Conservation (phyloP, 2,113 vertebrate species). For the Perca schrenkii region DNA sequence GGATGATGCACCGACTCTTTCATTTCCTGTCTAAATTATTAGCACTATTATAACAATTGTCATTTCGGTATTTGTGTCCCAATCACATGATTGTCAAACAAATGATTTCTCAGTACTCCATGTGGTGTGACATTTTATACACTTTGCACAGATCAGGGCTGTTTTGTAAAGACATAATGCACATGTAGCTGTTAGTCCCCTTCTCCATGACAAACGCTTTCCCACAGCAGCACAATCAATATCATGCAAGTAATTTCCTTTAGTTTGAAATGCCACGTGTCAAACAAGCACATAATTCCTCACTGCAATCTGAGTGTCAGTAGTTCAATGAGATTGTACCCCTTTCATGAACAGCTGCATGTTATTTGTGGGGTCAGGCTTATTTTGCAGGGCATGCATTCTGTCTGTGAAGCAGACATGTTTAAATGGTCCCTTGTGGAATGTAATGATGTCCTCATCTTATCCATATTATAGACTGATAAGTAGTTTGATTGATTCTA, state of each 20-base stretch:
- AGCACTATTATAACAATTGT: not conserved
- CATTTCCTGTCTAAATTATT: not conserved
- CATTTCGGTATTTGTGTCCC: no score
- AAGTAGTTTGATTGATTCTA: conserved; percentile 18
- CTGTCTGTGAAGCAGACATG: conserved; percentile 5
- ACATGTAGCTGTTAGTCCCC: not conserved
- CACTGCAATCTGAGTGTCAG: not conserved
- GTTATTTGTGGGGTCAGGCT: not conserved
- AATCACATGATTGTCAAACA: no score
- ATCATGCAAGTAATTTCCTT: conserved; percentile 8
- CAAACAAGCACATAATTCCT: conserved; percentile 1
- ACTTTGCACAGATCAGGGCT: not conserved
- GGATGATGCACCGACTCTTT: no score
- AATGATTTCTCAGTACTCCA: no score
- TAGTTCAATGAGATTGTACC: conserved; percentile 14
- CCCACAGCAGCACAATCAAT: conserved; percentile 19
- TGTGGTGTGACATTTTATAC: not conserved
- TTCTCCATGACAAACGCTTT: not conserved
- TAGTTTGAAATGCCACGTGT: conserved; percentile 29
- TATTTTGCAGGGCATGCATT: conserved; percentile 1
- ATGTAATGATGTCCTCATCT: conserved; percentile 18
- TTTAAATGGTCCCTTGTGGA: conserved; percentile 32
- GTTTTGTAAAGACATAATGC: no score
- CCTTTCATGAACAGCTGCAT: conserved; percentile 17
- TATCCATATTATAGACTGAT: not conserved